phyloP scores from a whole-genome alignment of 1,140 invertebrate genomes.

The Drosophila hydei region DNA sequence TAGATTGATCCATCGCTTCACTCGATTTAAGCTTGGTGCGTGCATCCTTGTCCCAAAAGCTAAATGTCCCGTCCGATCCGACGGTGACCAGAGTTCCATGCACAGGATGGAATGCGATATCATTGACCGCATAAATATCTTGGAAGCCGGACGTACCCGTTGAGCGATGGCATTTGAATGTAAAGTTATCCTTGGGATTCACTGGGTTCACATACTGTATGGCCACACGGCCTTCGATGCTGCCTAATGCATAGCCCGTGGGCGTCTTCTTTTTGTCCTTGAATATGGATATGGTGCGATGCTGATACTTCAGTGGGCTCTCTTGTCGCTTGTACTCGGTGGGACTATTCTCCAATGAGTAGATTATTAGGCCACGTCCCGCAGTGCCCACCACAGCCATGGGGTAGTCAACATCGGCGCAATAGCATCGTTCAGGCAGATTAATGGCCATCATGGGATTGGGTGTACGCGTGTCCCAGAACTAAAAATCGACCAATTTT shows the following conservation, averaged over 20 bases:
- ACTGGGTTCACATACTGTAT: constrained; percentile 97
- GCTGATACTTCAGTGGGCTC: constrained; percentile 97
- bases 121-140: constrained; percentile 94
- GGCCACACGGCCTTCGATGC: constrained; percentile 97
- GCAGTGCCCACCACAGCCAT: constrained; percentile 99
- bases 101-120: constrained; percentile 98
- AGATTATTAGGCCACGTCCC: constrained; percentile 94
- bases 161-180: constrained; percentile 99
- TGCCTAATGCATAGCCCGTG: constrained; percentile 94
- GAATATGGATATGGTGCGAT: constrained; percentile 97
- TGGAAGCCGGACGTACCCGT: constrained; percentile 89
- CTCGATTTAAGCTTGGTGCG: constrained; percentile 98
- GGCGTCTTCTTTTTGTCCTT: constrained; percentile 91
- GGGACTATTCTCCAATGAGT: constrained; percentile 97
- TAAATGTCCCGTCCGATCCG: constrained; percentile 98
- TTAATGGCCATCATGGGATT: constrained; percentile 95
- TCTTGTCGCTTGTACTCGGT: constrained; percentile 97
- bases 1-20: constrained; percentile 96
- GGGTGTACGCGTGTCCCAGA: constrained; percentile 97
- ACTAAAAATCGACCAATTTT: constrained; percentile 85
- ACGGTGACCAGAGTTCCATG: constrained; percentile 99
- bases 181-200: constrained; percentile 99
- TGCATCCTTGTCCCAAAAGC: constrained; percentile 99
- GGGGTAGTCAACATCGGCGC: constrained; percentile 98
- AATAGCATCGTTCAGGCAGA: constrained; percentile 97